These are phyloP conservation scores for Phenganax marumi DNA, from an alignment of 92 coral and sea anemone genomes.

Conservation along the genomic window DNA sequence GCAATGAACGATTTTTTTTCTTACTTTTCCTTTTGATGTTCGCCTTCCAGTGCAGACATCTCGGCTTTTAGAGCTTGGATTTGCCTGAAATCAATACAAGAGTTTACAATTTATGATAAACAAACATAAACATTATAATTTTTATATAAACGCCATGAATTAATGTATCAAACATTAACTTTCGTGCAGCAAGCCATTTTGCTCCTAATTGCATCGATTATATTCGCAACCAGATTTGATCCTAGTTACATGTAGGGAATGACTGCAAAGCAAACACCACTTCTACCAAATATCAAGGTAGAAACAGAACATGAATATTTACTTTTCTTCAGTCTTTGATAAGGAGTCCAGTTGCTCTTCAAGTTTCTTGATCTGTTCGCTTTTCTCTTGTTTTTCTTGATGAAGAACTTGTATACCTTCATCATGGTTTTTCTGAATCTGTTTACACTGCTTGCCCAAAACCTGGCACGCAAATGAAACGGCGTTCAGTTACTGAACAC, in stretches of 20 bases:
- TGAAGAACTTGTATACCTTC: conserved; percentile 5
- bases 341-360: conserved; percentile 60
- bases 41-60: background rate
- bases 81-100: background rate
- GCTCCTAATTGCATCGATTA: too few species aligned
- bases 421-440: background rate
- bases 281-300: background rate
- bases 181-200: too few species aligned
- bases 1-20: background rate
- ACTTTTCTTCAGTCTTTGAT: conserved; percentile 67
- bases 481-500: background rate
- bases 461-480: background rate
- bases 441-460: background rate
- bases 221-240: too few species aligned
- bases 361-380: conserved; percentile 61
- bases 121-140: too few species aligned
- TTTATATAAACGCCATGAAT: too few species aligned
- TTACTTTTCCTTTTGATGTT: conserved; percentile 24
- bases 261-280: background rate
- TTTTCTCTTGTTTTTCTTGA: conserved; percentile 48
- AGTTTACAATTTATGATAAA: too few species aligned
- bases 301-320: conserved; percentile 25
- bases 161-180: too few species aligned
- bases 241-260: too few species aligned
- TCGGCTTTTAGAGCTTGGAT: conserved; percentile 11